Evolutionary conservation across 2,888 invertebrate genomes (phyloP).

Genomic region (Romanomermis culicivorax): DNA sequence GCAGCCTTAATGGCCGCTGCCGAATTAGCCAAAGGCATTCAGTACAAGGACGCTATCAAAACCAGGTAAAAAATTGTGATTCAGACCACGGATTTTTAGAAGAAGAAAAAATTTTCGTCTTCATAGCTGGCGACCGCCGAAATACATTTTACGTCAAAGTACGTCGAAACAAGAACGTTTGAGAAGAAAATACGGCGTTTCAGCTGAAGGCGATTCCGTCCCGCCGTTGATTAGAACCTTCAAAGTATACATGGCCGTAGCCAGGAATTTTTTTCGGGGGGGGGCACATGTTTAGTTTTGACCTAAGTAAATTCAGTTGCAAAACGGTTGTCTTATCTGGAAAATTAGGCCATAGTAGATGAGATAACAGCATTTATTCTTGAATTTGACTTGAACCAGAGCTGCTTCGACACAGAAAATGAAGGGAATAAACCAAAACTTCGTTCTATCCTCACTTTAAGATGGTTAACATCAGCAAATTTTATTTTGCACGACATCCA

Average conservation of each 20-base stretch:
- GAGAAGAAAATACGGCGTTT: slow-evolving; percentile 55
- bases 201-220: slow-evolving; percentile 78
- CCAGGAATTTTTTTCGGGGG: too few relatives aligned
- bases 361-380: too few relatives aligned
- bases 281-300: too few relatives aligned
- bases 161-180: slow-evolving; percentile 52
- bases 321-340: too few relatives aligned
- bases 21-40: slow-evolving; percentile 91
- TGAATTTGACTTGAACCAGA: too few relatives aligned
- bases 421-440: too few relatives aligned
- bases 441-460: too few relatives aligned
- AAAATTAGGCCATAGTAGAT: too few relatives aligned
- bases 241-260: slow-evolving; percentile 21
- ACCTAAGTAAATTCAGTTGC: too few relatives aligned
- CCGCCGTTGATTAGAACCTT: slow-evolving; percentile 65
- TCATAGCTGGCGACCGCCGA: slow-evolving; percentile 65
- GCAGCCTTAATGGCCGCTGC: slow-evolving; percentile 83
- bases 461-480: too few relatives aligned
- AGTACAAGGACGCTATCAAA: slow-evolving; percentile 83
- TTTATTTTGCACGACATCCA: too few relatives aligned
- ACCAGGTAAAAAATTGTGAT: slow-evolving; percentile 40
- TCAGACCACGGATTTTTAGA: neutral
- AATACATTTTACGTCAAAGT: slow-evolving; percentile 47
- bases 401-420: too few relatives aligned
- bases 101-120: slow-evolving; percentile 7